Evolutionary conservation across 1,140 invertebrate species (phyloP), one percentile per base, ranked within the genome.

Genomic region (Diorhabda sublineata): DNA sequence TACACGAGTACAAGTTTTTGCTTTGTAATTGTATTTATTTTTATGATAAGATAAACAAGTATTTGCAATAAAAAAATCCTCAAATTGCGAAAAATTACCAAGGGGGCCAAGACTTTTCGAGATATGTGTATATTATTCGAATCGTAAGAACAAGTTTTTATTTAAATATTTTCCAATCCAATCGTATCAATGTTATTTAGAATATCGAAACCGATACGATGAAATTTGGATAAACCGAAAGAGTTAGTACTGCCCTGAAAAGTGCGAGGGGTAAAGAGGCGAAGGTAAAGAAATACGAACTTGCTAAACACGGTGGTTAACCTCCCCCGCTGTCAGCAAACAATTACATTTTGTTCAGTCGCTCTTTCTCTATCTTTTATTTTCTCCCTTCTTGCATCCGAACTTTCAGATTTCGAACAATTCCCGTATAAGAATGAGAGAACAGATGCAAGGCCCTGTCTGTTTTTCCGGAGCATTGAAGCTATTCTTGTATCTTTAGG

Each of bases 281-380:
- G 52, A 45, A 65, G 64, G 64, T 58, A 65, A 65, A 65, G 64
- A 56, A 65, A 58, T 65, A 65, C 41, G 64, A 65, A 65, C 45
- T 65, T 42, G 64, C 64, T 65, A 65, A 65, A 65, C 64, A 65
- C 47, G 56, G 64, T 65, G 64, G 64, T 65, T 65, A 65, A 57
- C 64, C 64, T 65, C 64, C 64, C 64, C 64, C 64, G 64, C 64
- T 57, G 52, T 65, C 56, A 65, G 64, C 64, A 65, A 65, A 65
- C 64, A 58, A 65, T 65, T 65, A 65, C 64, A 42, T 52, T 52
- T 52, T 3, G 47, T n/a, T 52, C 47, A n/a, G 6, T 52, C 47
- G 47, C 47, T n/a, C 47, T 52, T 52, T 52, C 47, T 52, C 47
- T 52, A 8, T 52, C 47, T n/a, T 52, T 52, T 52, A 52, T 52